Evolutionary conservation across 1,140 invertebrate species (phyloP).

Genomic region (Chlorops oryzae): DNA sequence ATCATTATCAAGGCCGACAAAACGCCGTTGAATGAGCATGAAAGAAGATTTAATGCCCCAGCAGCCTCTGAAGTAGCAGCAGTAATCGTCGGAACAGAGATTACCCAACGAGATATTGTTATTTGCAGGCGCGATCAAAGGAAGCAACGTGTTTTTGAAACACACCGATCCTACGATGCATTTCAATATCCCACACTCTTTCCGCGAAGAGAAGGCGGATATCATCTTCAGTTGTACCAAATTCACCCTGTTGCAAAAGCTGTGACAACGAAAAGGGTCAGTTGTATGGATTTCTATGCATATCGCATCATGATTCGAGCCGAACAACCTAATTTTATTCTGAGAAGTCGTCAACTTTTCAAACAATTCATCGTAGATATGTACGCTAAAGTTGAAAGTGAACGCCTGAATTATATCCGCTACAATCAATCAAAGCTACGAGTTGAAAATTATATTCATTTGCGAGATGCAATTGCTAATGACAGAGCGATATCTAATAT

Average conservation of each 20-base stretch:
- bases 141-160: conserved; percentile 31
- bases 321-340: conserved; percentile 29
- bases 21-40: conserved; percentile 44
- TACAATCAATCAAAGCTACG: conserved; percentile 50
- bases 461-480: conserved; percentile 26
- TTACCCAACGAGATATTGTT: conserved; percentile 18
- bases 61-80: conserved; percentile 42
- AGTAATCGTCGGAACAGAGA: conserved; percentile 35
- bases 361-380: conserved; percentile 49
- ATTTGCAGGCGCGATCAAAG: conserved; percentile 12
- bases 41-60: conserved; percentile 46
- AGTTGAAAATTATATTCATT: conserved; percentile 31
- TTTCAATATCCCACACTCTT: conserved; percentile 50
- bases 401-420: conserved; percentile 46
- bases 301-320: conserved; percentile 43
- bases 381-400: conserved; percentile 51
- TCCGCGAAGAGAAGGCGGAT: conserved; percentile 46
- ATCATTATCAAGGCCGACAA: conserved; percentile 42
- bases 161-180: conserved; percentile 43
- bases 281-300: conserved; percentile 41
- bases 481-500: conserved; percentile 22
- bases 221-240: conserved; percentile 32
- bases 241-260: not conserved
- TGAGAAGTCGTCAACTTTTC: conserved; percentile 4
- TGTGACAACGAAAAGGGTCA: conserved; percentile 34